Percentiles rank a stretch among this genome's conserved stretches.
These are phyloP conservation scores for Beroe ovata DNA, from an alignment of 37 sponge, comb jelly and placozoan species.

Conservation along the genomic window DNA sequence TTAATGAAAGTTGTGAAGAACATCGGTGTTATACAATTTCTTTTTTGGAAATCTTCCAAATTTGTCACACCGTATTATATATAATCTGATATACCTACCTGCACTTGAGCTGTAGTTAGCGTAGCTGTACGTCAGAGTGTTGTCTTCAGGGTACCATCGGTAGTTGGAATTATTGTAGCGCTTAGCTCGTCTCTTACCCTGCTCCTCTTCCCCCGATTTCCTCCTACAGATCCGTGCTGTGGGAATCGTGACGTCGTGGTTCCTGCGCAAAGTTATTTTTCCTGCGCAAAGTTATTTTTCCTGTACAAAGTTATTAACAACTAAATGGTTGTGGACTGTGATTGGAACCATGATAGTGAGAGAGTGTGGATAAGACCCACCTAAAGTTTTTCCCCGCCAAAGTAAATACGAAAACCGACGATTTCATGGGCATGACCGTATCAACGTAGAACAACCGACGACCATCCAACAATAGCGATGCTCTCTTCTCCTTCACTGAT, in stretches of 20 bases:
- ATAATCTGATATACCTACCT: no score
- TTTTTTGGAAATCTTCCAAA: no score
- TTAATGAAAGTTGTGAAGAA: no score
- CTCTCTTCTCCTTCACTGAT: not conserved
- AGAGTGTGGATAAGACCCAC: no score
- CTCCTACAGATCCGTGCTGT: constrained; percentile 12
- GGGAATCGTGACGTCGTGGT: not conserved
- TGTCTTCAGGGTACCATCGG: not conserved
- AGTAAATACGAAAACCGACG: not conserved
- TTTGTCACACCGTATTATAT: no score
- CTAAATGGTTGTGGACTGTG: no score
- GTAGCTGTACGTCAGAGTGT: not conserved
- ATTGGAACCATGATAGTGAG: no score
- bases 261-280: no score
- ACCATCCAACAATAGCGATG: not conserved
- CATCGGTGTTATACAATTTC: no score
- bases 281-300: no score
- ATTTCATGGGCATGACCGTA: constrained; percentile 3
- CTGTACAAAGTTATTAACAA: no score
- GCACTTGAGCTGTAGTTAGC: constrained; percentile 6
- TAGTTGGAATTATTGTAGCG: not conserved
- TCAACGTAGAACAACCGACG: not conserved
- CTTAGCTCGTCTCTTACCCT: not conserved
- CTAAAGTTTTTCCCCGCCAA: not conserved
- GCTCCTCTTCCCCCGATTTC: not conserved